Evolutionary conservation across 35 echinoderm and acorn worm genomes (phyloP).

Genomic region (Eucidaris tribuloides): DNA sequence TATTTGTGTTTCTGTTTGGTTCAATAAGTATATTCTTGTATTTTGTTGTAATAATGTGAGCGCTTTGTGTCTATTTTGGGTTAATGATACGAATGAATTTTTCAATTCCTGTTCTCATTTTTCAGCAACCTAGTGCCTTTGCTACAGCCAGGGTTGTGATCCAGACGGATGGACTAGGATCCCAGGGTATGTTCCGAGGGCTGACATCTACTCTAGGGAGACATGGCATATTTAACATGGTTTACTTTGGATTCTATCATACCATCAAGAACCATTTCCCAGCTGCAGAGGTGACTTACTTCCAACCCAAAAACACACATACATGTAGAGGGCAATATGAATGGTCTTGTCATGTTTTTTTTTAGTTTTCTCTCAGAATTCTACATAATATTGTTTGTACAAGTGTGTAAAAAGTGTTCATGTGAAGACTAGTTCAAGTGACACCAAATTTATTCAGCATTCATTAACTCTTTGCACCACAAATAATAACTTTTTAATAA

Average conservation of each 20-base stretch:
- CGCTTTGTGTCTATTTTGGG: background rate
- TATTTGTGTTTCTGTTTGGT: background rate
- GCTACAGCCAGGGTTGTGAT: constrained; percentile 41
- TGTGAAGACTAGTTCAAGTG: too few relatives aligned
- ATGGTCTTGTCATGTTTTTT: too few relatives aligned
- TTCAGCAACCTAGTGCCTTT: constrained; percentile 69
- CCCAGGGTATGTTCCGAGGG: constrained; percentile 41
- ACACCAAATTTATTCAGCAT: too few relatives aligned
- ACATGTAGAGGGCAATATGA: too few relatives aligned
- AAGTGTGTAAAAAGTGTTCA: too few relatives aligned
- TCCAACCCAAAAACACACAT: too few relatives aligned
- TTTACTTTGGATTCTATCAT: constrained; percentile 82
- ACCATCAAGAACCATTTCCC: constrained; percentile 61
- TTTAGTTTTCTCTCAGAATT: too few relatives aligned
- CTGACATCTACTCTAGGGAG: constrained; percentile 61
- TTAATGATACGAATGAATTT: background rate
- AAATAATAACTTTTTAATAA: too few relatives aligned
- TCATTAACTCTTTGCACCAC: too few relatives aligned
- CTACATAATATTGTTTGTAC: too few relatives aligned
- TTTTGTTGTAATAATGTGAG: too few relatives aligned
- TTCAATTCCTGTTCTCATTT: background rate
- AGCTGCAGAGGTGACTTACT: background rate
- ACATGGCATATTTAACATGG: constrained; percentile 72
- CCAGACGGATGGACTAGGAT: constrained; percentile 46
- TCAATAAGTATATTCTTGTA: too few relatives aligned